phyloP scores from a whole-genome alignment of 2,113 vertebrate genomes.

The Chaetops frenatus region DNA sequence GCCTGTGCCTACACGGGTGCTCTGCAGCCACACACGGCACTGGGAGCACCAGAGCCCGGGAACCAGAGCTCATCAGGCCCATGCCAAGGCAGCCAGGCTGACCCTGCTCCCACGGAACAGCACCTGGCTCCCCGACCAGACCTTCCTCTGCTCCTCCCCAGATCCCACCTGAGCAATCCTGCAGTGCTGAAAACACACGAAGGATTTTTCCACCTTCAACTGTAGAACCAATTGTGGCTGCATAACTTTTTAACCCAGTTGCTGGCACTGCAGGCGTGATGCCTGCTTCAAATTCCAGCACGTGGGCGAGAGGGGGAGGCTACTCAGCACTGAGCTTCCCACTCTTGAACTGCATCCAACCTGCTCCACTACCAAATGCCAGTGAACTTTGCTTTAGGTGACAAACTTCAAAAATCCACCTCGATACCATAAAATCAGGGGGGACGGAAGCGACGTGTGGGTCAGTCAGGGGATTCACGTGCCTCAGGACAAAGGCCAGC shows the following conservation, averaged over 20 bases:
- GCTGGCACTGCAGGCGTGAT: background rate
- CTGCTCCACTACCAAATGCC: background rate
- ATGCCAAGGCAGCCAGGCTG: background rate
- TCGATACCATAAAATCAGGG: background rate
- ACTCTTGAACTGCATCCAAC: background rate
- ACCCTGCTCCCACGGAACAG: background rate
- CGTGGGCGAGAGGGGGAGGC: background rate
- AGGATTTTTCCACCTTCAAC: background rate
- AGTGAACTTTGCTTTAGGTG: constrained; percentile 37
- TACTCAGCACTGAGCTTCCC: background rate
- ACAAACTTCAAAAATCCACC: constrained; percentile 7
- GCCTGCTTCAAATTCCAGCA: background rate
- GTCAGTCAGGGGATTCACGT: background rate
- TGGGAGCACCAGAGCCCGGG: background rate
- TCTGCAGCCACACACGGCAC: rapidly evolving
- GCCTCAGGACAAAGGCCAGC: background rate
- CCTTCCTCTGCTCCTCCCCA: background rate
- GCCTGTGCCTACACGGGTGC: background rate
- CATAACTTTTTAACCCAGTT: background rate
- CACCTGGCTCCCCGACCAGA: rapidly evolving
- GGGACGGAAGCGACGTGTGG: background rate
- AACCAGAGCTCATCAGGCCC: rapidly evolving
- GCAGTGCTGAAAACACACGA: rapidly evolving
- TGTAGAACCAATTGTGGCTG: background rate
- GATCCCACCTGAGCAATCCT: rapidly evolving